Conservation (phyloP, 2,888 invertebrate genomes). For the Ichneumoninae sp. region DNA sequence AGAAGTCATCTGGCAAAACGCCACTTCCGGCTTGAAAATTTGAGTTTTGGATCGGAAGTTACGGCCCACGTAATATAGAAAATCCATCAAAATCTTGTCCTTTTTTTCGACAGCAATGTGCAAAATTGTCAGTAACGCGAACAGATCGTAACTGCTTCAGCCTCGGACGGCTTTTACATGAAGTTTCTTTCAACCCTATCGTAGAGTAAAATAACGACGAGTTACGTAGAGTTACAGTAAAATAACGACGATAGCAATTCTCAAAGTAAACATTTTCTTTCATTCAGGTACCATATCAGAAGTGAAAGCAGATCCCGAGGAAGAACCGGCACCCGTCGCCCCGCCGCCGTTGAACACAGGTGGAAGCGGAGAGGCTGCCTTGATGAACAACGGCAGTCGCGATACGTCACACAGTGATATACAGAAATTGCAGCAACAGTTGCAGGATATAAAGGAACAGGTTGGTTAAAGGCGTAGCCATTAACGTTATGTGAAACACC, state of each 20-base stretch:
- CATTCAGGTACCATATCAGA: conserved; percentile 85
- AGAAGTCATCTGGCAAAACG: no score
- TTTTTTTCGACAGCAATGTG: neutral
- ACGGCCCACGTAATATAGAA: neutral
- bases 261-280: conserved; percentile 11
- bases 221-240: neutral
- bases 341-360: conserved; percentile 14
- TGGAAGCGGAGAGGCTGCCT: conserved; percentile 80
- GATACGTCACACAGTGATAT: conserved; percentile 91
- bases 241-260: neutral
- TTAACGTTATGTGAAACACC: neutral
- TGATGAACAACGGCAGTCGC: conserved; percentile 89
- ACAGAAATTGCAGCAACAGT: conserved; percentile 95
- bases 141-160: neutral
- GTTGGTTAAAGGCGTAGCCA: conserved; percentile 84
- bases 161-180: neutral
- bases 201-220: neutral
- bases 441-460: conserved; percentile 99
- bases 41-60: no score
- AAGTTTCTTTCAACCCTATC: neutral
- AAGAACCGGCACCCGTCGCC: conserved; percentile 82
- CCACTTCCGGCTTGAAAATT: no score
- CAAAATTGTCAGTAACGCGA: neutral
- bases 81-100: neutral
- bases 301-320: conserved; percentile 85